Percentiles rank a stretch among this genome's conserved stretches.
These are phyloP conservation scores for Deroptyus accipitrinus DNA, from an alignment of 2,113 vertebrate species.

Conservation along the genomic window DNA sequence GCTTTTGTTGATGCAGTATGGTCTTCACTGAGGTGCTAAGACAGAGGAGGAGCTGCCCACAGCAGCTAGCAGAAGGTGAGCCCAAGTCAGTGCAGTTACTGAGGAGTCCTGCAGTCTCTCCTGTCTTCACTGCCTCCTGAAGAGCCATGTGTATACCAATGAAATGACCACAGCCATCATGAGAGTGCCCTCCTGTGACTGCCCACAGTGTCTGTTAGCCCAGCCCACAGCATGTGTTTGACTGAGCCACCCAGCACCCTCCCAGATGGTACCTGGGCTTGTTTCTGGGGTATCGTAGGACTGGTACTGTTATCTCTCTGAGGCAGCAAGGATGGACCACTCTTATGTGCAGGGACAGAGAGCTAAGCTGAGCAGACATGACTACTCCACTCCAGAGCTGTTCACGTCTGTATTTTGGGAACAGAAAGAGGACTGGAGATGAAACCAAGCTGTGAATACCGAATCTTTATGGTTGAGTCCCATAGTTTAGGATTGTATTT, in stretches of 20 bases:
- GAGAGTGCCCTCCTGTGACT: not conserved
- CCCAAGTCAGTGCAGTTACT: not conserved
- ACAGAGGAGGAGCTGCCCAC: not conserved
- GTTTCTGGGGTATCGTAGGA: not conserved
- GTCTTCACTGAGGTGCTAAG: not conserved
- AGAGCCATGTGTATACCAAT: not conserved
- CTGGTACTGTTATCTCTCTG: not conserved
- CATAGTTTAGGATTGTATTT: not conserved
- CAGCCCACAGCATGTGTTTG: rapidly evolving
- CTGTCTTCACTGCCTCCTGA: not conserved
- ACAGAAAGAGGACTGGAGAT: not conserved
- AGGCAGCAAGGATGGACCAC: not conserved
- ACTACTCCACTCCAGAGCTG: not conserved
- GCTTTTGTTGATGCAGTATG: not conserved
- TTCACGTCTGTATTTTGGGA: not conserved
- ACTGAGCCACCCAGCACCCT: not conserved
- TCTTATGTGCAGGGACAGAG: not conserved
- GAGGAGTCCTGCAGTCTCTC: not conserved
- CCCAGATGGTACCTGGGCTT: not conserved
- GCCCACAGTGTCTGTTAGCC: no score
- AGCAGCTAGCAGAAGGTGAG: not conserved
- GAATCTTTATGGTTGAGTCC: not conserved
- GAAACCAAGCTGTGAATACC: not conserved
- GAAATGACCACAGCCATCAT: not conserved
- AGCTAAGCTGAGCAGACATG: rapidly evolving